Conservation (phyloP, 1,140 invertebrate genomes). For the Drosophila yakuba region DNA sequence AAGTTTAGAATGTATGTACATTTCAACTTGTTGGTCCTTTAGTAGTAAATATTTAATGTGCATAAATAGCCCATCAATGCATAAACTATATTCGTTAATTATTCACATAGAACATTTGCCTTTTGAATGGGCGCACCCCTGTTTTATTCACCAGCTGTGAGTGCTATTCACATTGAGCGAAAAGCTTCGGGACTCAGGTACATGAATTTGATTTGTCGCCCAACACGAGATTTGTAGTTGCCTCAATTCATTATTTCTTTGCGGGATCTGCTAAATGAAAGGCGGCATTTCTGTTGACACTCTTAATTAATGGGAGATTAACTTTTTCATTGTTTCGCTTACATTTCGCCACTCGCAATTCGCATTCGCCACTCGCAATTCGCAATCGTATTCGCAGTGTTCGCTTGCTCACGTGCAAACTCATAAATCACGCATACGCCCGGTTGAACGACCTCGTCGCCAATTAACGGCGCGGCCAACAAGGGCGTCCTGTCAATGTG, state of each 20-base stretch:
- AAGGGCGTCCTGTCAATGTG: conserved; percentile 43
- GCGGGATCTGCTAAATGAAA: conserved; percentile 52
- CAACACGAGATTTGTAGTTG: conserved; percentile 13
- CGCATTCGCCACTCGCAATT: conserved; percentile 1
- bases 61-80: not conserved
- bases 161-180: conserved; percentile 3
- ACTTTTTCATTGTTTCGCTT: conserved; percentile 49
- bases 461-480: conserved; percentile 58
- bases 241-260: conserved; percentile 24
- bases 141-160: conserved; percentile 10
- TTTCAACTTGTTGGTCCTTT: no score
- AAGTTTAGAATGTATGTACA: no score
- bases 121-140: conserved; percentile 1
- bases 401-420: conserved; percentile 45
- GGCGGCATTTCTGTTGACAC: conserved; percentile 72
- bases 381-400: not conserved
- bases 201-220: conserved; percentile 21
- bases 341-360: conserved; percentile 13
- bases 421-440: conserved; percentile 77
- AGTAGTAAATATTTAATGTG: not conserved
- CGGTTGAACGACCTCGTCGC: conserved; percentile 73
- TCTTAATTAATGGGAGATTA: conserved; percentile 79
- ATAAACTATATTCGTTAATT: not conserved
- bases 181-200: conserved; percentile 9
- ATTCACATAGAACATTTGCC: not conserved